Evolutionary conservation across 2,888 invertebrate species (phyloP).

Genomic region (Drosophila planitibia): DNA sequence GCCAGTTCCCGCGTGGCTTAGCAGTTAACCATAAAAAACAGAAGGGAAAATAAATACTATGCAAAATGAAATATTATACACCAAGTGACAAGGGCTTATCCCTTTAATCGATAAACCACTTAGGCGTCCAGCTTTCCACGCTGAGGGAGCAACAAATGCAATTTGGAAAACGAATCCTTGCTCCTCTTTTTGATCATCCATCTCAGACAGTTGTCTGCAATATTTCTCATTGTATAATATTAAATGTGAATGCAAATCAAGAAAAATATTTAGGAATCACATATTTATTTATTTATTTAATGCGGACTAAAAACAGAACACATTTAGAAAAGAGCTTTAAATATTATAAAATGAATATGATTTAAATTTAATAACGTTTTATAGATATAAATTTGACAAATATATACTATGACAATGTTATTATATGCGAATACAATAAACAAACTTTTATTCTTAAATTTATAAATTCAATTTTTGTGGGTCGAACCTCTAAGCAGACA

Average conservation of each 20-base stretch:
- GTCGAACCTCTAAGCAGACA: no score
- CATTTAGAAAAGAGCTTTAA: neutral
- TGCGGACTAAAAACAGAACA: neutral
- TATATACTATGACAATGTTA: neutral
- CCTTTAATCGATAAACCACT: constrained; percentile 46
- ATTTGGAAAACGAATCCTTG: neutral
- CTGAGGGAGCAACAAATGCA: constrained; percentile 13
- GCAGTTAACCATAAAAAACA: constrained; percentile 22
- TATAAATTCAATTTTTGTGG: neutral
- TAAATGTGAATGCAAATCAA: neutral
- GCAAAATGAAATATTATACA: neutral
- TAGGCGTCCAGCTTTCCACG: constrained; percentile 6
- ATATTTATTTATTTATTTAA: neutral
- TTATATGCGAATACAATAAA: neutral
- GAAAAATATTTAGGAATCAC: neutral
- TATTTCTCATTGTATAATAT: neutral
- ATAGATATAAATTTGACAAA: neutral
- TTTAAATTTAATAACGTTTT: neutral
- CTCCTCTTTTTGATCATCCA: neutral
- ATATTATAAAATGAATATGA: neutral
- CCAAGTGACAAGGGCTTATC: constrained; percentile 9
- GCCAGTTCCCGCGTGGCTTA: constrained; percentile 32
- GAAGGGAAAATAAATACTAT: neutral
- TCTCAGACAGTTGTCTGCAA: neutral
- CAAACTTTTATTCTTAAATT: neutral